These are phyloP conservation scores for Mesorhabditis spiculigera DNA, from an alignment of 2,888 invertebrate genomes.

Conservation along the genomic window DNA sequence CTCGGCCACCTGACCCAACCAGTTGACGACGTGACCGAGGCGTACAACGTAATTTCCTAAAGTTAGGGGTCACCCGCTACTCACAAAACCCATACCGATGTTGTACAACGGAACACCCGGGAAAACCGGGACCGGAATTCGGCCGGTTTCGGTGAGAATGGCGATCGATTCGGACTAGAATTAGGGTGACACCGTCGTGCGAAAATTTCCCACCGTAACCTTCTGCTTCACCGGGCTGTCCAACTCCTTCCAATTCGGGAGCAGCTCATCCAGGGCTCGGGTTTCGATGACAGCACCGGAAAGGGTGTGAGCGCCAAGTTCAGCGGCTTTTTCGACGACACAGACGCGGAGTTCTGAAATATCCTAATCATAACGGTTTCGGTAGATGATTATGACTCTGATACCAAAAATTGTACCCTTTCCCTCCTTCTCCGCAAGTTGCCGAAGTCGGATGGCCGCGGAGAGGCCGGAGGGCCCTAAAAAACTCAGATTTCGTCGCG, in stretches of 20 bases:
- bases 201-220: constrained; percentile 67
- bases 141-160: constrained; percentile 74
- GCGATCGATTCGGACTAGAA: constrained; percentile 77
- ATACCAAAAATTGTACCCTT: constrained; percentile 27
- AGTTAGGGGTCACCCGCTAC: too few species aligned
- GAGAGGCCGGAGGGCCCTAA: constrained; percentile 82
- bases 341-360: constrained; percentile 79
- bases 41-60: constrained; percentile 86
- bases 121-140: constrained; percentile 82
- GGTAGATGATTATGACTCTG: too few species aligned
- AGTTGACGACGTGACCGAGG: constrained; percentile 83
- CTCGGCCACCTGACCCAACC: constrained; percentile 79
- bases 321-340: constrained; percentile 89
- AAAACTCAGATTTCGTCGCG: too few species aligned
- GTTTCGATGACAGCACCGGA: constrained; percentile 92
- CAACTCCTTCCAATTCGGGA: constrained; percentile 92
- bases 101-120: constrained; percentile 85
- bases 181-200: not conserved
- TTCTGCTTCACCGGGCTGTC: constrained; percentile 81
- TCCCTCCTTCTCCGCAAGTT: constrained; percentile 67
- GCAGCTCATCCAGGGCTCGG: constrained; percentile 72
- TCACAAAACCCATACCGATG: constrained; percentile 65
- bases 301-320: constrained; percentile 86
- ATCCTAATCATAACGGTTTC: constrained; percentile 7
- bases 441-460: constrained; percentile 88